Base-by-base conservation (phyloP, 2,888 invertebrate species). In the Pyrgus malvae region DNA sequence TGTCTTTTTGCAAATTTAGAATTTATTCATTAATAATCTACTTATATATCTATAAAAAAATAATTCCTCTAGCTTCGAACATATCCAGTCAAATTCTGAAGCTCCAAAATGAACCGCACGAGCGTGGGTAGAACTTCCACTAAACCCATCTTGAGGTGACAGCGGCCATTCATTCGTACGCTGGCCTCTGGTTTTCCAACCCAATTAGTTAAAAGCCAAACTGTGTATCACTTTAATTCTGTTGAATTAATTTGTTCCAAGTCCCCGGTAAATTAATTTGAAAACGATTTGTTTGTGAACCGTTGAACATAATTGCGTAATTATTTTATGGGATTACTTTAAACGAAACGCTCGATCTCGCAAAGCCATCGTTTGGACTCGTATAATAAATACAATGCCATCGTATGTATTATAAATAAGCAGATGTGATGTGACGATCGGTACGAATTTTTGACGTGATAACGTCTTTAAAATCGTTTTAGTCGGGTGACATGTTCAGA, bases 241-340 rank as follows among this genome's bases (percentile, higher is more conserved):
- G 27, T 44, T 19, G 12, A 49, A 33, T 29, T 31, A 49, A 49
- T 40, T 49, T 38, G 21, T 38, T 21, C 11, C 29, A 16, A 31
- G 14, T 14, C 21, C 14, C 16, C 11, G n/a, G 7, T 29, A 33
- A 41, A 21, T 41, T 35, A 42, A 42, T 50, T 50, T 42, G 25
- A n/a, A 51, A 51, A 51, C 42, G 23, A 51, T 44, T 51, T 37
- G 42, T 51, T 51, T 51, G 17, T 44, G 19, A 44, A 42, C 27
- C n/a, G 27, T 51, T 44, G 17, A 44, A 44, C 27, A 14, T 33
- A 37, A 33, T 42, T 44, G 27, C 17, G 35, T 51, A 27, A 37
- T 44, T 51, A 37, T 44, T 51, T 44, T 37, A 51, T 27, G 21
- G 35, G 27, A 51, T 51, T 44, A 37, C n/a, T 23, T 33, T 40